These are phyloP conservation scores for Falco punctatus DNA, from an alignment of 2,113 vertebrate species.

Conservation along the genomic window DNA sequence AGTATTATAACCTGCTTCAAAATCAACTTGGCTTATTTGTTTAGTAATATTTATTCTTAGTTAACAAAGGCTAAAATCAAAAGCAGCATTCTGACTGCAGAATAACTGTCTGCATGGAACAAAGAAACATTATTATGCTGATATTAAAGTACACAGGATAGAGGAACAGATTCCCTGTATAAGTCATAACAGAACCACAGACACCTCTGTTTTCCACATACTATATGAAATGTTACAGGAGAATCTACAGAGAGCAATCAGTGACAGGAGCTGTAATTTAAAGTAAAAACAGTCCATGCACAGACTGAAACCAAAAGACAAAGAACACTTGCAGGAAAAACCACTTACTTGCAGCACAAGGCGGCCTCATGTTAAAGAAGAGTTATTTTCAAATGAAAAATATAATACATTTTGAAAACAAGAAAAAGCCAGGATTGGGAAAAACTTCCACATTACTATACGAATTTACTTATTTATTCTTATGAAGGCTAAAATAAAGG, in stretches of 20 bases:
- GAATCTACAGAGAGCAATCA: not conserved
- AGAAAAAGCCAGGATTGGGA: not conserved
- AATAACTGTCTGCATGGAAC: not conserved
- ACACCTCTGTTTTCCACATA: not conserved
- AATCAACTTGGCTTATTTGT: not conserved
- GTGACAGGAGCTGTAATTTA: not conserved
- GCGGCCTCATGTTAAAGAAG: fast-evolving
- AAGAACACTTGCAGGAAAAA: not conserved
- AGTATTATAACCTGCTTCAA: not conserved
- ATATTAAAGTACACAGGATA: not conserved
- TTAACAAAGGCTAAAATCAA: not conserved
- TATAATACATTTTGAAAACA: not conserved
- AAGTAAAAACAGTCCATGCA: not conserved
- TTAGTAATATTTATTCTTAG: not conserved
- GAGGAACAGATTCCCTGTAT: not conserved
- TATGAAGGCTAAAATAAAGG: not conserved
- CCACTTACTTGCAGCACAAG: not conserved
- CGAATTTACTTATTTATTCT: not conserved
- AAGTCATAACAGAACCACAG: not conserved
- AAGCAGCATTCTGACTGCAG: not conserved
- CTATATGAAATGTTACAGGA: not conserved
- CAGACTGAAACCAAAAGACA: not conserved
- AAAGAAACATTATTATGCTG: not conserved
- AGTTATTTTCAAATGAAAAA: not conserved
- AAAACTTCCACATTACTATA: not conserved